Evolutionary conservation across 2,888 invertebrate species (phyloP).

Genomic region (Drosophila villosipedis): DNA sequence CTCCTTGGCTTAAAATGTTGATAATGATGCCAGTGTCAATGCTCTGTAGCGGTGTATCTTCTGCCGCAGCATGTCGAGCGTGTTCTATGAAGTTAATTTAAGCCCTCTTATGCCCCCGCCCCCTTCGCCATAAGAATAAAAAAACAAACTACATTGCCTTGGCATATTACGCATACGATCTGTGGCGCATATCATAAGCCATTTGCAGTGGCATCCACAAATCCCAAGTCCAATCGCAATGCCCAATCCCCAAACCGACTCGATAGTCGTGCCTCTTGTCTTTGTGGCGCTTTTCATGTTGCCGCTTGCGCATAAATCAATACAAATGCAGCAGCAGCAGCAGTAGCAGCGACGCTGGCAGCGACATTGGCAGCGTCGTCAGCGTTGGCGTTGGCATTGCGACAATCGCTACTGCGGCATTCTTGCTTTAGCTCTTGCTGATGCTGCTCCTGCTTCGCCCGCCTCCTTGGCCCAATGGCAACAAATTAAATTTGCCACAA

Average conservation of each 20-base stretch:
- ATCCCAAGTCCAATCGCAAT: slow-evolving; percentile 20
- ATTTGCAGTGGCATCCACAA: slow-evolving; percentile 35
- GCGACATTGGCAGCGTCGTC: slow-evolving; percentile 8
- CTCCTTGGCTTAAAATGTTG: slow-evolving; percentile 9
- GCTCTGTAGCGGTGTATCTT: slow-evolving; percentile 72
- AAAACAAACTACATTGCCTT: neutral
- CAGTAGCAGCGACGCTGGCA: slow-evolving; percentile 5
- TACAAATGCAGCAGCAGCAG: slow-evolving; percentile 51
- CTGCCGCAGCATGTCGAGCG: slow-evolving; percentile 33
- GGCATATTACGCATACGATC: slow-evolving; percentile 71
- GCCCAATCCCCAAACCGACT: slow-evolving; percentile 21
- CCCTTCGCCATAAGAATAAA: neutral
- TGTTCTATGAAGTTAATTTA: slow-evolving; percentile 35
- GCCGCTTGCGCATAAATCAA: slow-evolving; percentile 77
- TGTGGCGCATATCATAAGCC: slow-evolving; percentile 42
- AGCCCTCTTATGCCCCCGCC: neutral
- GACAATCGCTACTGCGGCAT: slow-evolving; percentile 42
- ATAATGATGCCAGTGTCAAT: slow-evolving; percentile 70
- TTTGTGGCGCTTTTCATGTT: slow-evolving; percentile 55
- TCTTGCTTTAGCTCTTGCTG: neutral
- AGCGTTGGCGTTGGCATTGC: slow-evolving; percentile 37
- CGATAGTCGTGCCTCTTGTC: slow-evolving; percentile 43
- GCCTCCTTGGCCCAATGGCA: slow-evolving; percentile 29
- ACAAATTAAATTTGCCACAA: slow-evolving; percentile 62
- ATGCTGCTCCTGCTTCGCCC: neutral